Base-by-base conservation (phyloP, 2,888 invertebrate species). In the Eulithis prunata region DNA sequence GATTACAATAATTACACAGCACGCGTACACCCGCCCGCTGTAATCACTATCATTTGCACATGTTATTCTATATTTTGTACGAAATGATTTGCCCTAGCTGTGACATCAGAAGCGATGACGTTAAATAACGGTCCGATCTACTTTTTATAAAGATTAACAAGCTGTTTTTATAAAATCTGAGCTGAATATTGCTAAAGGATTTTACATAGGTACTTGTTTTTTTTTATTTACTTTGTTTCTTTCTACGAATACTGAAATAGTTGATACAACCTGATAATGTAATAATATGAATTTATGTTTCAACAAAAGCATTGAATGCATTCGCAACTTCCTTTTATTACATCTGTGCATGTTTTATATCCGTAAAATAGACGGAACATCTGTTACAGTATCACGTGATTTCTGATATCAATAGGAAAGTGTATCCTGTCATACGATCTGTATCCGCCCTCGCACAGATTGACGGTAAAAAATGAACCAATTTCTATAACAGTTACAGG, bases 1-100 rank as follows among this genome's bases (percentile, higher is more conserved):
- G 88, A 93, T 92, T 90, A 93, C 87, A 92, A 91, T 90, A 90
- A 92, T 93, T 91, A 93, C 84, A 84, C 72, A 80, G 87, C 91
- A 88, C 90, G 87, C 89, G 90, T 82, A 75, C 77, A 79, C 78
- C 78, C 80, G 76, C 75, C 53, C 61, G 77, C 80, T 79, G 80
- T 91, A 92, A 92, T 90, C 88, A 92, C 91, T 91, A 87, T 92
- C 86, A 92, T 93, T 93, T 92, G 87, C 89, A 80, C 88, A 84
- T 90, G 90, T 91, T 90, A 90, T 89, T 90, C 88, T 90, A 87
- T 89, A 87, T 87, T 83, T 87, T 78, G 84, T 84, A 86, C 86
- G 87, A 89, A 90, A 87, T 82, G 84, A 76, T 68, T 81, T 81
- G 80, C 83, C 78, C 80, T 89, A 88, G 89, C 86, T 74, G 80